Evolutionary conservation across 2,113 vertebrate genomes (phyloP), one percentile per base, ranked within the genome.

Genomic region (Loxodonta africana): DNA sequence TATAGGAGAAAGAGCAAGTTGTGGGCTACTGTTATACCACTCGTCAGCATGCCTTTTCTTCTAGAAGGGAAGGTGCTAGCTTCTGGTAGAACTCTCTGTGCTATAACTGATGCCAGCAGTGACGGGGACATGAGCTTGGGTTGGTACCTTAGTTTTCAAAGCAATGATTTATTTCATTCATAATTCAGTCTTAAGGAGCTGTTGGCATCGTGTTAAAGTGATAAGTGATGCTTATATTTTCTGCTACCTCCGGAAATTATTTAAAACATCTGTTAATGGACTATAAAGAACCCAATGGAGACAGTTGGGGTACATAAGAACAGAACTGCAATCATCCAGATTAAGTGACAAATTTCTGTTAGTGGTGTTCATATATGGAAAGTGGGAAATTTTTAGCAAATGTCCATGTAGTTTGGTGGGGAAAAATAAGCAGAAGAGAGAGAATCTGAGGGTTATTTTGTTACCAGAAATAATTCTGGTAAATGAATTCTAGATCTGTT

Each of bases 381-480:
- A 11, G 25, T 76, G 18, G 48, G 26, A 65, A 33, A 83, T 83
- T 94, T 94, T 83, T 44, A 46, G 51, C 28, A 96, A 88, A 85
- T 94, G 90, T 63, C 26, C 14, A 51, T 51, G 30, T 60, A 20
- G 30, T 95, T 93, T 48, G 20, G 21, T 14, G 10, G 71, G 15
- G n/a, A 53, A 2, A 87, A 83, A 69, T 44, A 91, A 57, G 81
- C 1, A 87, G 57, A 81, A 2, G n/a, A 86, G 81, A 83, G 63
- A 89, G 60, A 85, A 85, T 82, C 62, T 74, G 53, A 90, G 67
- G 28, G 83, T 37, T 91, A 37, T 90, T 91, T 92, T 44, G n/a
- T 51, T 91, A 74, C 33, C 62, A 78, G 33, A 90, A 97, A 82
- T 89, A 83, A 92, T 78, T 74, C 60, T 94, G 73, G 25, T 77